phyloP scores from a whole-genome alignment of 2,888 invertebrate species.

The Hypena proboscidalis region DNA sequence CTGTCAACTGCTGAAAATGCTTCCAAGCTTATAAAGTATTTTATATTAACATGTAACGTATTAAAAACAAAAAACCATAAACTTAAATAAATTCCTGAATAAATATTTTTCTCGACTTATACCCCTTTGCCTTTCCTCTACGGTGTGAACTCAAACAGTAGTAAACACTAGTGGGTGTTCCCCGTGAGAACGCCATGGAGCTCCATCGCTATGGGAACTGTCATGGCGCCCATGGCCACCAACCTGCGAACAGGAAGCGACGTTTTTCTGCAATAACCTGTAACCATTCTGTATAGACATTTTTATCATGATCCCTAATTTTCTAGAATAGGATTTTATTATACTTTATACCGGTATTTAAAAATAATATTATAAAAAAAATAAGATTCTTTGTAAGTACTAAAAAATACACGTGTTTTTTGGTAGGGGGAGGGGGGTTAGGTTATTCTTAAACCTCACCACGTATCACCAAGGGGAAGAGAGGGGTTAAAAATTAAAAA shows the following conservation, averaged over 20 bases:
- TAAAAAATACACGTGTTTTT: too few species aligned
- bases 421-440: too few species aligned
- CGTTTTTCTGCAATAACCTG: conserved; percentile 34
- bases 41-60: not conserved
- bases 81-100: not conserved
- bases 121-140: not conserved
- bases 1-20: too few species aligned
- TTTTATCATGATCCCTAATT: not conserved
- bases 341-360: too few species aligned
- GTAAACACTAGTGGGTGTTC: conserved; percentile 46
- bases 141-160: conserved; percentile 17
- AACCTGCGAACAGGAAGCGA: conserved; percentile 37
- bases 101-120: not conserved
- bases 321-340: not conserved
- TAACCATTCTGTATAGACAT: conserved; percentile 10
- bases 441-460: too few species aligned
- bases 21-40: not conserved
- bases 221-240: conserved; percentile 11
- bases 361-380: too few species aligned
- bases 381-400: too few species aligned
- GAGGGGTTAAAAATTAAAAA: too few species aligned
- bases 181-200: conserved; percentile 42
- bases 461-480: too few species aligned
- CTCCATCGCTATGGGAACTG: too few species aligned
- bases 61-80: not conserved